These are phyloP conservation scores for Suricata suricatta DNA, from an alignment of 2,113 vertebrate species.

Conservation along the genomic window DNA sequence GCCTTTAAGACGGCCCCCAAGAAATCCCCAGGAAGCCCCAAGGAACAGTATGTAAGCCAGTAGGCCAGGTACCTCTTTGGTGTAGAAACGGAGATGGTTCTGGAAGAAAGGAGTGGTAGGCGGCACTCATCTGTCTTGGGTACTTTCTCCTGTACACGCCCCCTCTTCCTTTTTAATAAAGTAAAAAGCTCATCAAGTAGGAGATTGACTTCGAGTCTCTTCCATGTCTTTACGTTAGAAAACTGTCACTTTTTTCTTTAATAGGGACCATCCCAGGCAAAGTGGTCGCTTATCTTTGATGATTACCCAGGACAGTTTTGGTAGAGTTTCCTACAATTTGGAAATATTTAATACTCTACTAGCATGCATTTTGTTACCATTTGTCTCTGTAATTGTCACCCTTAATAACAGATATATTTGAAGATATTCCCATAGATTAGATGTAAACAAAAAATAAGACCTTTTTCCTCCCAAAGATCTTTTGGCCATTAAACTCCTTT, in stretches of 20 bases:
- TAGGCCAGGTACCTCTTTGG: background rate
- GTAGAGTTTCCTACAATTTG: conserved; percentile 24
- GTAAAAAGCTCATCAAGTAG: background rate
- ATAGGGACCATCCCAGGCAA: background rate
- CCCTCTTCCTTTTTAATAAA: background rate
- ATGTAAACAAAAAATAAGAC: conserved; percentile 13
- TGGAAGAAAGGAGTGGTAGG: background rate
- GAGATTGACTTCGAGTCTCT: background rate
- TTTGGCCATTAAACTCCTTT: background rate
- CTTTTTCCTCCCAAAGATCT: background rate
- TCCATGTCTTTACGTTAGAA: background rate
- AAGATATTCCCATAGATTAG: background rate
- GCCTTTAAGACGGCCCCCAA: background rate
- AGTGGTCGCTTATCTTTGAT: background rate
- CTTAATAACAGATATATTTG: conserved; percentile 50
- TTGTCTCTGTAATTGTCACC: conserved; percentile 52
- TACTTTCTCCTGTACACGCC: background rate
- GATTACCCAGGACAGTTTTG: background rate
- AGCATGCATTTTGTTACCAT: conserved; percentile 31
- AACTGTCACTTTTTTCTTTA: conserved; percentile 5
- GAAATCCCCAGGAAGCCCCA: background rate
- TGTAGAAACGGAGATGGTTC: background rate
- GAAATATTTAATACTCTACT: conserved; percentile 53
- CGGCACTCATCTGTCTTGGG: background rate
- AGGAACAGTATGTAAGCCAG: background rate